A percentile compares a stretch with the other conserved stretches of the same genome.
Conservation (phyloP, 2,113 vertebrate genomes). For the Apus apus region DNA sequence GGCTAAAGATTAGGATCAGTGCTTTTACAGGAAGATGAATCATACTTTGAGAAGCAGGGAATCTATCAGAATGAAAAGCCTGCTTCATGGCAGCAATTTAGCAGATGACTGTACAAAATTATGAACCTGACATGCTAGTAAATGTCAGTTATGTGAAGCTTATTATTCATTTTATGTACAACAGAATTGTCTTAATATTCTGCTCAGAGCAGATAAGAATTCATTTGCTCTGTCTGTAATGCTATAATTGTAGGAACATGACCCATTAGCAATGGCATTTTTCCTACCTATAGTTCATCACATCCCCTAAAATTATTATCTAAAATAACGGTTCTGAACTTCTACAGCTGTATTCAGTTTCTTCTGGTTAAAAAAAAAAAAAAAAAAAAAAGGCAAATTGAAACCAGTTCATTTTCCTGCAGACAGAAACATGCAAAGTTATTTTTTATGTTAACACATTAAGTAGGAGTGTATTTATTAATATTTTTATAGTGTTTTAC, state of each 20-base stretch:
- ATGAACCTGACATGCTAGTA: neutral
- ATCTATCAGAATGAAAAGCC: constrained; percentile 30
- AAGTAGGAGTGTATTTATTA: neutral
- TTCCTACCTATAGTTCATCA: neutral
- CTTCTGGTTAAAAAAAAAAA: neutral
- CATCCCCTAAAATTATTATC: neutral
- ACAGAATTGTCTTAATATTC: neutral
- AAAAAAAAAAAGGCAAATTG: neutral
- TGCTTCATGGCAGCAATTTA: constrained; percentile 18
- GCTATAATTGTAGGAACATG: neutral
- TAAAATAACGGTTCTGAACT: neutral
- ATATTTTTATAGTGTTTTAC: neutral
- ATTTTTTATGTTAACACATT: neutral
- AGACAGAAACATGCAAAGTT: neutral
- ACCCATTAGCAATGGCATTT: neutral
- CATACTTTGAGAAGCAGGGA: neutral
- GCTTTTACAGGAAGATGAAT: constrained; percentile 25
- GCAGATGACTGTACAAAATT: constrained; percentile 21
- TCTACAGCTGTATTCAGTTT: neutral
- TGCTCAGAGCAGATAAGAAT: neutral
- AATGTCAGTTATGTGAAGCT: constrained; percentile 24
- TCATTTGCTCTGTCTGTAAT: neutral
- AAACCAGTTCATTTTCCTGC: neutral
- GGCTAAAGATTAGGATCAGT: constrained; percentile 37
- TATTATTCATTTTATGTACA: constrained; percentile 9